phyloP scores from a whole-genome alignment of 2,888 invertebrate genomes.

The Morpho helenor region DNA sequence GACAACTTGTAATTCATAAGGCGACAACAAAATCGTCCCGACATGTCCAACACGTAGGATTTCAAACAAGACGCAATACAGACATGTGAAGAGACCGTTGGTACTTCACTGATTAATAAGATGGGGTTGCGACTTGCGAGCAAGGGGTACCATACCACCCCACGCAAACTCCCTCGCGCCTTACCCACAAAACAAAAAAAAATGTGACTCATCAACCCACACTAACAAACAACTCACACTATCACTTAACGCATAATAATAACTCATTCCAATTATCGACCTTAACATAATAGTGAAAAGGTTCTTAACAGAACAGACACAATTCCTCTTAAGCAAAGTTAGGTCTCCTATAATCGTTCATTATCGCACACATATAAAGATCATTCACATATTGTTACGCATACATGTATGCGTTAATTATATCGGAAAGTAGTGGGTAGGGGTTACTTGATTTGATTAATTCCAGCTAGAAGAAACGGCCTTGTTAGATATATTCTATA shows the following conservation, averaged over 20 bases:
- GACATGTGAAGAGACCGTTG: constrained; percentile 76
- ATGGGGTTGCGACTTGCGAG: constrained; percentile 77
- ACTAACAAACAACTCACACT: constrained; percentile 59
- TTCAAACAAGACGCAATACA: constrained; percentile 66
- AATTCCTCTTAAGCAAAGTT: constrained; percentile 53
- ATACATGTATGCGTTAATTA: constrained; percentile 75
- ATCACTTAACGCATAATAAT: constrained; percentile 42
- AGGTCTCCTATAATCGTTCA: constrained; percentile 77
- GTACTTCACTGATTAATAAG: constrained; percentile 79
- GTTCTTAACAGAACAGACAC: constrained; percentile 40
- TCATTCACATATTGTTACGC: constrained; percentile 69
- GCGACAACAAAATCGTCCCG: constrained; percentile 11
- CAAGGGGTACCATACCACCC: constrained; percentile 63
- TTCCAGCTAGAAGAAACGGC: constrained; percentile 70
- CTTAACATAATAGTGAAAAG: constrained; percentile 53
- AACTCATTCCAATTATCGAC: constrained; percentile 54
- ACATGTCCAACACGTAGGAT: constrained; percentile 32
- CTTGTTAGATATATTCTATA: constrained; percentile 68
- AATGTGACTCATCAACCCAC: constrained; percentile 80
- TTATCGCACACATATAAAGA: constrained; percentile 69
- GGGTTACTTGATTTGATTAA: constrained; percentile 79
- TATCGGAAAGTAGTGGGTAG: constrained; percentile 78
- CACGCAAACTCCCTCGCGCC: constrained; percentile 71
- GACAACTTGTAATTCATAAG: constrained; percentile 17
- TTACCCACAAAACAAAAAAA: constrained; percentile 80